Conservation (phyloP, 2,888 invertebrate genomes). For the Siphlonurus alternatus region DNA sequence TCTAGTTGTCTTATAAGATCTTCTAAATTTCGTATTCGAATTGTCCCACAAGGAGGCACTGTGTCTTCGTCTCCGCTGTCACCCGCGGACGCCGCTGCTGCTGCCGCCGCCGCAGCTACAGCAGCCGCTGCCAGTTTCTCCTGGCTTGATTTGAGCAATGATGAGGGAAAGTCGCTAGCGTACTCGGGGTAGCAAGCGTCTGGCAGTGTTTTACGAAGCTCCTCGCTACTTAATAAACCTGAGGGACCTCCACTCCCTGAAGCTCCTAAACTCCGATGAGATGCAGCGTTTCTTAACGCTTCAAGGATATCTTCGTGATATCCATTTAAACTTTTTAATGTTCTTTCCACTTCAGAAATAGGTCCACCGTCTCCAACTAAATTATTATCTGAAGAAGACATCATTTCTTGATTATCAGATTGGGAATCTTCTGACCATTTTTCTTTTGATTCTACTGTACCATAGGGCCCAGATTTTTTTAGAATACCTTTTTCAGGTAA, state of each 20-base stretch:
- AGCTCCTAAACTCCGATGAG: conserved; percentile 46
- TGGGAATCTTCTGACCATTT: conserved; percentile 46
- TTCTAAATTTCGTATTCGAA: conserved; percentile 79
- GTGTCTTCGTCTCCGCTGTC: conserved; percentile 49
- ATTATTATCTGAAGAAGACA: conserved; percentile 50
- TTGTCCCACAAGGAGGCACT: conserved; percentile 59
- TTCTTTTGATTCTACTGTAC: conserved; percentile 53
- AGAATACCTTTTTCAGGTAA: conserved; percentile 81
- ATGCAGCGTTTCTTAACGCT: conserved; percentile 70
- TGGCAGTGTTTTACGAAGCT: conserved; percentile 46
- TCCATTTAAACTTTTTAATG: conserved; percentile 74
- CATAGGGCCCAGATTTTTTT: conserved; percentile 61
- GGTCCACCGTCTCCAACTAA: conserved; percentile 39
- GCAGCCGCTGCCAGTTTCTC: conserved; percentile 38
- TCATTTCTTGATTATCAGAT: conserved; percentile 48
- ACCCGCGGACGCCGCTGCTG: conserved; percentile 22
- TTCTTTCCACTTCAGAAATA: conserved; percentile 66
- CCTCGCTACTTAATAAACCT: conserved; percentile 23
- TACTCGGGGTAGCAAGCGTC: conserved; percentile 28
- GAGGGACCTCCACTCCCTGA: conserved; percentile 35
- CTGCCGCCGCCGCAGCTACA: conserved; percentile 6
- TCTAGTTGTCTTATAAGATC: conserved; percentile 78
- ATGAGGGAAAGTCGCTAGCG: conserved; percentile 12
- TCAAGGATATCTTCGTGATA: conserved; percentile 86
- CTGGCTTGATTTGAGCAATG: conserved; percentile 26